A percentile compares a stretch with the other conserved stretches of the same genome.
phyloP scores from a whole-genome alignment of 2,113 vertebrate genomes.

The Perca schrenkii region DNA sequence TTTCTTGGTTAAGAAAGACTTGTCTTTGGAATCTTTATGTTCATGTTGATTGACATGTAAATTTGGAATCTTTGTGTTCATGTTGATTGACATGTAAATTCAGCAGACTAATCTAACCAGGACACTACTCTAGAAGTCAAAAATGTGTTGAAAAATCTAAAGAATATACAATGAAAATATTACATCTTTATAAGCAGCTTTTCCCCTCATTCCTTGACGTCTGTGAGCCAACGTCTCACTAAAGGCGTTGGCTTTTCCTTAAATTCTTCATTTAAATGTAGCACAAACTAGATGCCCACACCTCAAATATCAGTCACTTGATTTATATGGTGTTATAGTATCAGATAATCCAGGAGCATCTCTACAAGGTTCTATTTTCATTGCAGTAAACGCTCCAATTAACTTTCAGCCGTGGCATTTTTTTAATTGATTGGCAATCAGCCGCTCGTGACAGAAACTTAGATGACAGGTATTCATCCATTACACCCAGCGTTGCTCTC shows the following conservation, averaged over 20 bases:
- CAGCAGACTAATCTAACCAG: neutral
- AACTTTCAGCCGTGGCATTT: constrained; percentile 27
- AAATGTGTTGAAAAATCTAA: neutral
- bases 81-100: neutral
- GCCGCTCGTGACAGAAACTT: constrained; percentile 44
- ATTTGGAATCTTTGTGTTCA: neutral
- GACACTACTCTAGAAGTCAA: neutral
- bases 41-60: neutral
- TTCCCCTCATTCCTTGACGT: neutral
- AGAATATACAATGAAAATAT: neutral
- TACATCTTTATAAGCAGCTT: neutral
- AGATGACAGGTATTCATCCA: constrained; percentile 54
- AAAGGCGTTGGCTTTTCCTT: neutral
- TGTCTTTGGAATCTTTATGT: neutral
- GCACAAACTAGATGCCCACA: neutral
- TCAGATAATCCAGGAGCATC: constrained; percentile 16
- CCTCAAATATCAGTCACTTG: neutral
- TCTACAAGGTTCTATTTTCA: constrained; percentile 14
- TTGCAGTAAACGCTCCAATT: constrained; percentile 32
- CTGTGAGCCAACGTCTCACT: neutral
- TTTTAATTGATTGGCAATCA: constrained; percentile 52
- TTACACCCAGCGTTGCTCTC: constrained; percentile 29
- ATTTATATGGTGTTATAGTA: neutral
- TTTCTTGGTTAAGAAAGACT: neutral
- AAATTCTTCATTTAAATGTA: neutral